A percentile compares a stretch with the other conserved stretches of the same genome.
Evolutionary conservation across 1,140 invertebrate genomes (phyloP).

Genomic region (Drosophila ambigua): DNA sequence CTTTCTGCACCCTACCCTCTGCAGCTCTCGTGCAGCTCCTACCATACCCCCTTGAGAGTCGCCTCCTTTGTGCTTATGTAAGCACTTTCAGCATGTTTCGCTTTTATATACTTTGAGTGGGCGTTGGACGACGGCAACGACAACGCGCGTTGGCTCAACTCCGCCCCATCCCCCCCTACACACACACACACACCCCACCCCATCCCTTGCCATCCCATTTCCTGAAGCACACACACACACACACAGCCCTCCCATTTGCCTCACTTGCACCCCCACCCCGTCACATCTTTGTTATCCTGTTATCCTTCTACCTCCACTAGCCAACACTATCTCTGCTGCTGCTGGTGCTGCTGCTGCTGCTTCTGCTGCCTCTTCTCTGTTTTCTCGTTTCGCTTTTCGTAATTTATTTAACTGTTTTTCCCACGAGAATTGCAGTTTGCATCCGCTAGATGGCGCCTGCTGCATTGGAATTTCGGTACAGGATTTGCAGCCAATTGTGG

Average conservation of each 20-base stretch:
- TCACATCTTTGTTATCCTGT: conserved; percentile 37
- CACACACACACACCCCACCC: neutral
- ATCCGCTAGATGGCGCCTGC: conserved; percentile 3
- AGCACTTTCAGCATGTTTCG: conserved; percentile 78
- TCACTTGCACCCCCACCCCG: neutral
- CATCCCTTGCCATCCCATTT: no score
- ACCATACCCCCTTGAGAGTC: conserved; percentile 28
- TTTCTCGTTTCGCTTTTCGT: conserved; percentile 19
- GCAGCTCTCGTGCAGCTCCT: neutral
- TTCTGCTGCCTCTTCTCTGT: neutral
- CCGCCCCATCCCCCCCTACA: neutral
- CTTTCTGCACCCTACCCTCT: conserved; percentile 35
- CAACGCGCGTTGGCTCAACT: neutral
- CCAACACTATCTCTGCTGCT: neutral
- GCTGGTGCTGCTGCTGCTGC: neutral
- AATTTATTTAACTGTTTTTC: conserved; percentile 34
- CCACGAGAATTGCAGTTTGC: neutral
- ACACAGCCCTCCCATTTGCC: neutral
- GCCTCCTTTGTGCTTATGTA: conserved; percentile 66
- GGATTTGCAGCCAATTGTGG: no score
- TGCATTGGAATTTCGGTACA: no score
- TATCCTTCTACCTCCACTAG: conserved; percentile 23
- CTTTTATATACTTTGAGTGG: conserved; percentile 74
- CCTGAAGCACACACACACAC: conserved; percentile 11
- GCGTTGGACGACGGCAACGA: conserved; percentile 23